Percentiles rank a stretch among this genome's conserved stretches.
These are phyloP conservation scores for Pemphigus obesinymphae DNA, from an alignment of 1,140 invertebrate species.

Conservation along the genomic window DNA sequence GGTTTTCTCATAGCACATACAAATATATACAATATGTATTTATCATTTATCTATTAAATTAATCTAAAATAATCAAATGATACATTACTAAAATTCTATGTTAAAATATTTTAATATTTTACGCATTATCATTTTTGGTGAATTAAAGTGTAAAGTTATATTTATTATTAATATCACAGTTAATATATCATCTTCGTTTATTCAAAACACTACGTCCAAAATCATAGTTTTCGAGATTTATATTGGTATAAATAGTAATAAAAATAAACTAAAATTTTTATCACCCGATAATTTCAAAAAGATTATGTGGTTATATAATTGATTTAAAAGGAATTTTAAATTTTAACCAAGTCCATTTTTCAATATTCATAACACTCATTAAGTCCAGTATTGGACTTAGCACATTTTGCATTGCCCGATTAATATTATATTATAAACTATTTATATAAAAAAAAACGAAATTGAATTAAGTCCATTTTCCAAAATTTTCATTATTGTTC, in stretches of 20 bases:
- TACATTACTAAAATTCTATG: neutral
- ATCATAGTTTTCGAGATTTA: neutral
- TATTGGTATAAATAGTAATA: neutral
- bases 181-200: neutral
- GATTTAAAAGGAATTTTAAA: too few species aligned
- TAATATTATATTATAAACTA: too few species aligned
- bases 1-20: neutral
- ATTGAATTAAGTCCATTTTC: too few species aligned
- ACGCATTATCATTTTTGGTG: neutral
- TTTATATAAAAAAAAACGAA: too few species aligned
- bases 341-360: too few species aligned
- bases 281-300: too few species aligned
- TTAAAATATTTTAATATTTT: neutral
- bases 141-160: neutral
- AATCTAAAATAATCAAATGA: neutral
- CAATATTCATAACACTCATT: too few species aligned
- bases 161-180: neutral
- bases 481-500: too few species aligned
- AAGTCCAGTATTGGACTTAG: too few species aligned
- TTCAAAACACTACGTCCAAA: neutral
- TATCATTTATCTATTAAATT: neutral
- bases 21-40: too few species aligned
- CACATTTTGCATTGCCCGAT: too few species aligned
- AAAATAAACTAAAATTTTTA: neutral
- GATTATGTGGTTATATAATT: too few species aligned